Evolutionary conservation across 2,797 vertebrate genomes (phyloP).

Genomic region (Muscicapa comitata): DNA sequence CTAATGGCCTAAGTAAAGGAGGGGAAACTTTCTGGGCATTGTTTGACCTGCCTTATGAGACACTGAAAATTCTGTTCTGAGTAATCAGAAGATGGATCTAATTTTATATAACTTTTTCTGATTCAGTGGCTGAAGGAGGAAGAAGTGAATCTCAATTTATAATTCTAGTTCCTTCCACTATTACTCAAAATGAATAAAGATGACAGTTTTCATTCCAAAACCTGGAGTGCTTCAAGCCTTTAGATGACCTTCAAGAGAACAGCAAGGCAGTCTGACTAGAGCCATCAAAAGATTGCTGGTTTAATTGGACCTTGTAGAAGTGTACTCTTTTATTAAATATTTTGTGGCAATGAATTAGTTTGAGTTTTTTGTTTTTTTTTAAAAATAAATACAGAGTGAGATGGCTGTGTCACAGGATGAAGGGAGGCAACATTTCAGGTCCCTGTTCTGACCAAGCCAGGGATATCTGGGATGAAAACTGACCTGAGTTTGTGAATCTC

Average conservation of each 20-base stretch:
- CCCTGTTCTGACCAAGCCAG: neutral
- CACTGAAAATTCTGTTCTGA: neutral
- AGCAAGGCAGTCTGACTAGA: neutral
- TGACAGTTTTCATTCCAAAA: neutral
- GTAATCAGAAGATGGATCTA: constrained; percentile 42
- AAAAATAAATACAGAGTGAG: neutral
- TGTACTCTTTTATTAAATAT: neutral
- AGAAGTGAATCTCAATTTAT: constrained; percentile 26
- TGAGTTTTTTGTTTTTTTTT: neutral
- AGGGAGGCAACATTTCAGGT: neutral
- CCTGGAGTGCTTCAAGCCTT: neutral
- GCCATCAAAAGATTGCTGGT: neutral
- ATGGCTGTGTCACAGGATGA: neutral
- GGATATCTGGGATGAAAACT: neutral
- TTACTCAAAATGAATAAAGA: constrained; percentile 23
- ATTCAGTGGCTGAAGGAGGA: constrained; percentile 13
- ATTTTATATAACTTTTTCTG: neutral
- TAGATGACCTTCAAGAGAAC: constrained; percentile 12
- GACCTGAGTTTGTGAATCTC: neutral
- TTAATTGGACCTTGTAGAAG: neutral
- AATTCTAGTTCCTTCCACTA: constrained; percentile 18
- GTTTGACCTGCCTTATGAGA: constrained; percentile 27
- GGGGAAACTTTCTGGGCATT: constrained; percentile 42
- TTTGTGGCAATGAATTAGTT: neutral
- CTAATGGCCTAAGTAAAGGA: constrained; percentile 34